Conservation (phyloP, 2,888 invertebrate species). For the Magallana nippona region DNA sequence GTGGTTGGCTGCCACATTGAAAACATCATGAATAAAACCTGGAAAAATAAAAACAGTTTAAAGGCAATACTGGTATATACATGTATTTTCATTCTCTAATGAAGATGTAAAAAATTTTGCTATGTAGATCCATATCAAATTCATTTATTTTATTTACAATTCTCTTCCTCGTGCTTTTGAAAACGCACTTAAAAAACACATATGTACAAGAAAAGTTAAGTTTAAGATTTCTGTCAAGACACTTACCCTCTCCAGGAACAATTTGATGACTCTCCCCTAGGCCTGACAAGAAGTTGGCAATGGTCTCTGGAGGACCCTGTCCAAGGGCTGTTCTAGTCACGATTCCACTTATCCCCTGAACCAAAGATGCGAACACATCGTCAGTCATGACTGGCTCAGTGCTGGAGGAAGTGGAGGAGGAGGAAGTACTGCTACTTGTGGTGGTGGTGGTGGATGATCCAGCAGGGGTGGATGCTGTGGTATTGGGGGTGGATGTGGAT, state of each 20-base stretch:
- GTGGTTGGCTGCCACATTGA: slow-evolving; percentile 75
- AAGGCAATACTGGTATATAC: too few relatives aligned
- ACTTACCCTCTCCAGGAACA: slow-evolving; percentile 70
- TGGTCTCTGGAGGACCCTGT: slow-evolving; percentile 66
- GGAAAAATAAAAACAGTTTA: slow-evolving; percentile 49
- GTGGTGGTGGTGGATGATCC: slow-evolving; percentile 39
- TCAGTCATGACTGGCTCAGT: slow-evolving; percentile 62
- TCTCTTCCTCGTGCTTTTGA: too few relatives aligned
- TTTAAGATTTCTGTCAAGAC: not conserved
- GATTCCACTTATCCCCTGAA: slow-evolving; percentile 69
- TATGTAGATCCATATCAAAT: not conserved
- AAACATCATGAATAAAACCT: slow-evolving; percentile 75
- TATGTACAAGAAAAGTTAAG: too few relatives aligned
- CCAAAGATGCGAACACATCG: slow-evolving; percentile 72
- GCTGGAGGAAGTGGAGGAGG: slow-evolving; percentile 40
- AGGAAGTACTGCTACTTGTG: slow-evolving; percentile 43
- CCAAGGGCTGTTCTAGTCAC: slow-evolving; percentile 71
- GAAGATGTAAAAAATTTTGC: not conserved
- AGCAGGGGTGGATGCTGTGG: slow-evolving; percentile 17
- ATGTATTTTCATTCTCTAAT: not conserved
- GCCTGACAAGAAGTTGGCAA: slow-evolving; percentile 68
- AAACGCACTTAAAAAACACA: too few relatives aligned
- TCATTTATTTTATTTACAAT: too few relatives aligned
- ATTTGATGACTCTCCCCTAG: slow-evolving; percentile 69
- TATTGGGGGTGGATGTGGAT: slow-evolving; percentile 2